Conservation (phyloP, 2,888 invertebrate genomes). For the Tipula confusa region DNA sequence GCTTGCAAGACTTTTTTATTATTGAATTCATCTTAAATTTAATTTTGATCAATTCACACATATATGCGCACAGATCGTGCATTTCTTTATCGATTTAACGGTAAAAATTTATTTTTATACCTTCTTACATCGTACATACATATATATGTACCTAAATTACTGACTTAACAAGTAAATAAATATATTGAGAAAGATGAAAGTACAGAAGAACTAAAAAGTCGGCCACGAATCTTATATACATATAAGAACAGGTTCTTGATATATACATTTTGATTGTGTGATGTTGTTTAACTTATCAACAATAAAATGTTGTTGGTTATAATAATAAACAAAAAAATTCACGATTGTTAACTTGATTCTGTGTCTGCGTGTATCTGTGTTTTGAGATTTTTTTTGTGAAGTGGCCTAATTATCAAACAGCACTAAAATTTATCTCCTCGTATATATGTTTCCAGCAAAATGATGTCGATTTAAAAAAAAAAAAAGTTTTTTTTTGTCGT, state of each 20-base stretch:
- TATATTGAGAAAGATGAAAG: neutral
- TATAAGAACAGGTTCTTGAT: neutral
- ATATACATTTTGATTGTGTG: neutral
- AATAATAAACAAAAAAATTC: no score
- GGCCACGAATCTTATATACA: neutral
- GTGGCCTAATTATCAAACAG: neutral
- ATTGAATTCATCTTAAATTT: neutral
- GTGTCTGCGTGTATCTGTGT: neutral
- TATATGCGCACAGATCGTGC: neutral
- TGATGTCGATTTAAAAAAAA: no score
- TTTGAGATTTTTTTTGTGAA: neutral
- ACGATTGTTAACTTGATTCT: neutral
- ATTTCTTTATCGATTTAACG: constrained; percentile 20
- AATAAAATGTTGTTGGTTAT: neutral
- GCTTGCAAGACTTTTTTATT: neutral
- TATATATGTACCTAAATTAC: neutral
- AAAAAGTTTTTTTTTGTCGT: neutral
- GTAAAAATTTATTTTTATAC: neutral
- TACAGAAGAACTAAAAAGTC: neutral
- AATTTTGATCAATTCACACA: neutral
- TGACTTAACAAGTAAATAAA: neutral
- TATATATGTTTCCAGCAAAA: no score
- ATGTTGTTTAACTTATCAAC: neutral
- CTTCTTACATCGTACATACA: neutral
- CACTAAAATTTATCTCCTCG: neutral